Percentiles rank a stretch among this genome's conserved stretches.
phyloP scores from a whole-genome alignment of 2,888 invertebrate genomes.

The Nemotelus pantherinus region DNA sequence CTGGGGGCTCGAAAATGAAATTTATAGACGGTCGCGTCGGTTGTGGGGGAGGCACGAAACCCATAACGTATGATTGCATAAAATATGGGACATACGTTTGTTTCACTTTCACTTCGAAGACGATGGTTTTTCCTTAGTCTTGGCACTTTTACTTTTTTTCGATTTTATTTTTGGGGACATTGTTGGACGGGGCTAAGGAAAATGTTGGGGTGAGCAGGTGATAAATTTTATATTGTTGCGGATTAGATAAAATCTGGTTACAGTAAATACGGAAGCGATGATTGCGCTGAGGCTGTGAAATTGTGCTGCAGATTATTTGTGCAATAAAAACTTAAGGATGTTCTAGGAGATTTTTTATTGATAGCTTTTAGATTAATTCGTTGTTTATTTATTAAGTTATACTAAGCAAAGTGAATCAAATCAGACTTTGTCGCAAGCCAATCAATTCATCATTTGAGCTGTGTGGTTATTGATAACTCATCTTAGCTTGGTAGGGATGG shows the following conservation, averaged over 20 bases:
- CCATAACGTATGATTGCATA: constrained; percentile 36
- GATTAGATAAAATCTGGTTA: constrained; percentile 8
- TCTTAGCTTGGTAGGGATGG: no score
- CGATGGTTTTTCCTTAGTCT: background rate
- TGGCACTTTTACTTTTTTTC: background rate
- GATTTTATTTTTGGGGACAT: background rate
- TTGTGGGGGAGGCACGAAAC: background rate
- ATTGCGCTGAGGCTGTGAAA: no score
- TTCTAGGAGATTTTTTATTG: background rate
- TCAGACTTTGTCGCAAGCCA: no score
- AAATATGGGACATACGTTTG: constrained; percentile 46
- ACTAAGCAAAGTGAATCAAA: no score
- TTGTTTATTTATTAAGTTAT: no score
- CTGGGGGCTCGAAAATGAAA: no score
- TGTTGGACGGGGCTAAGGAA: background rate
- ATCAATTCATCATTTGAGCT: no score
- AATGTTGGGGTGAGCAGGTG: constrained; percentile 18
- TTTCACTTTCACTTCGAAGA: constrained; percentile 18
- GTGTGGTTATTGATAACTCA: no score
- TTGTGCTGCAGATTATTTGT: background rate
- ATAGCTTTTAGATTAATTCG: background rate
- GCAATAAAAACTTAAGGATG: background rate
- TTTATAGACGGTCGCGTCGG: background rate
- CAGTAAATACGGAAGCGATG: no score
- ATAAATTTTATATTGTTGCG: constrained; percentile 38